Evolutionary conservation across 2,797 vertebrate species (phyloP), one percentile per base, ranked within the genome.

Genomic region (Pelobates cultripes): DNA sequence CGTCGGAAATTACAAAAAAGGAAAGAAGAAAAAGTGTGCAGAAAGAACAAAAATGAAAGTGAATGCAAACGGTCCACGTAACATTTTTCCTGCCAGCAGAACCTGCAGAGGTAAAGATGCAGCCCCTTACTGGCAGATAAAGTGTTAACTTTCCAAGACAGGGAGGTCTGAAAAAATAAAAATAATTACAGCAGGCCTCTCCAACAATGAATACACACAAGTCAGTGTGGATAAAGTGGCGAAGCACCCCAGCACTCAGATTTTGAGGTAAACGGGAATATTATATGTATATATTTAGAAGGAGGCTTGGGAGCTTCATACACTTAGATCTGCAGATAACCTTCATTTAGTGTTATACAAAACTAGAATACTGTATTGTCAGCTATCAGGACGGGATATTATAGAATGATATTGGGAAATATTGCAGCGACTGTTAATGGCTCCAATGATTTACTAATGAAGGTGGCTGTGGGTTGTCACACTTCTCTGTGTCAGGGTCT

Each of bases 1-100:
- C 95, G 94, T 96, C 96, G 95, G 91, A 99, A 97, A 97, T 89
- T 94, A 94, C 97, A 99, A 97, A 94, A 97, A 94, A 97, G 94
- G 94, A 95, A 95, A 95, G 94, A 93, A 95, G 90, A 94, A 96
- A 96, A 93, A 91, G 92, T 94, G 95, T 90, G 85, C 47, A 51
- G 10, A 51, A 51, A 51, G 2, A 76, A 86, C 3, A 12, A 14
- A 12, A 12, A 12, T 57, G 55, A 89, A 87, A 81, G 85, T 85
- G 87, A 82, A 91, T 86, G 91, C 88, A 67, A 86, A 86, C 67
- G 75, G 67, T 79, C 17, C 17, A 77, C 64, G 70, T 42, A 61
- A 78, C 61, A 61, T 40, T 55, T 67, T 57, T 53, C 15, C 71
- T 83, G 76, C 53, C 71, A 28, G 72, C 51, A 67, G 47, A 28